phyloP scores from a whole-genome alignment of 2,888 invertebrate species.

The Zygogramma bicolorata region DNA sequence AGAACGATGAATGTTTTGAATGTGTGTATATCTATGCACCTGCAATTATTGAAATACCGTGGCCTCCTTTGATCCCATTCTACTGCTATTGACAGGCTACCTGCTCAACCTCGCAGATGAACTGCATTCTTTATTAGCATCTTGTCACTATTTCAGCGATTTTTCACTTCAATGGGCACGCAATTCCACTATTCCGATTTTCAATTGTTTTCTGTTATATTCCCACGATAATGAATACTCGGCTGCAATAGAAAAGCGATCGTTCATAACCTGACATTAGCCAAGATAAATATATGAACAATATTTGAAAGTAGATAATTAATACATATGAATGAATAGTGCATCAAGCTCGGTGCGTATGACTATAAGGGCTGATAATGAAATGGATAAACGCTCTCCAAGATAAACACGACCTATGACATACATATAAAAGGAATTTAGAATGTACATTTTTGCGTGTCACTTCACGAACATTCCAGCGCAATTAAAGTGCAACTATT shows the following conservation, averaged over 20 bases:
- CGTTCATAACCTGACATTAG: neutral
- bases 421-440: conserved; percentile 45
- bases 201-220: neutral
- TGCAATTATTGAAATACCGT: conserved; percentile 42
- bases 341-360: neutral
- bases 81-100: conserved; percentile 26
- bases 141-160: conserved; percentile 24
- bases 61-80: conserved; percentile 41
- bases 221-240: neutral
- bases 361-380: conserved; percentile 19
- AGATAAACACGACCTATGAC: conserved; percentile 40
- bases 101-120: conserved; percentile 32
- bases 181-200: conserved; percentile 1
- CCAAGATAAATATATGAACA: neutral
- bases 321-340: neutral
- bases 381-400: neutral
- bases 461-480: conserved; percentile 18
- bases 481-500: neutral
- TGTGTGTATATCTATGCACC: conserved; percentile 35
- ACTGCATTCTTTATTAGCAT: conserved; percentile 39
- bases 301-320: conserved; percentile 17
- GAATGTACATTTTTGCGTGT: conserved; percentile 31
- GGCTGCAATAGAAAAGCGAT: neutral
- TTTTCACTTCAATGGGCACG: neutral
- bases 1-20: conserved; percentile 20